These are phyloP conservation scores for Euura lappo DNA, from an alignment of 1,140 invertebrate genomes.

Conservation along the genomic window DNA sequence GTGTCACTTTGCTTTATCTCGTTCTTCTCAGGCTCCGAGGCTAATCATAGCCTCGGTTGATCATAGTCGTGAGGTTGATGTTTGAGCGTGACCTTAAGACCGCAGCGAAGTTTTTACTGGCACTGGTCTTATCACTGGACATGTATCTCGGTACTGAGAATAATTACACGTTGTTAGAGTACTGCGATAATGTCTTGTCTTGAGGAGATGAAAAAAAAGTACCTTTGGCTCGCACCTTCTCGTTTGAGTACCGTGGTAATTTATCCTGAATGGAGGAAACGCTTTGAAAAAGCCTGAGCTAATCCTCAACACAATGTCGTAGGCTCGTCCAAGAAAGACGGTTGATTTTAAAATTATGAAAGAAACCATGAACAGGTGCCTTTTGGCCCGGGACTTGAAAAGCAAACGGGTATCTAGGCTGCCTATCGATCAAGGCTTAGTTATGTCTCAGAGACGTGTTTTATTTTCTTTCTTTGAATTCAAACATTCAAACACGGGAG, in stretches of 20 bases:
- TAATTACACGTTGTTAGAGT: too few species aligned
- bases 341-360: slow-evolving; percentile 7
- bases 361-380: background rate
- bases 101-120: background rate
- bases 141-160: background rate
- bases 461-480: too few species aligned
- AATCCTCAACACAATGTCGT: background rate
- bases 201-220: too few species aligned
- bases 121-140: background rate
- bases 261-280: background rate
- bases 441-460: too few species aligned
- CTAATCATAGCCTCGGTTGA: background rate
- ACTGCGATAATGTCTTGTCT: too few species aligned
- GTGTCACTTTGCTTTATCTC: too few species aligned
- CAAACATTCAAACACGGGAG: too few species aligned
- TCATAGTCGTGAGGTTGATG: background rate
- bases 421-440: too few species aligned
- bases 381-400: too few species aligned
- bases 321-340: background rate
- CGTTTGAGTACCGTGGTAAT: slow-evolving; percentile 6
- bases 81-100: background rate
- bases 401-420: too few species aligned
- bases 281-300: background rate
- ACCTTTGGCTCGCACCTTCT: background rate
- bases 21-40: too few species aligned